Evolutionary conservation across 1,140 invertebrate species (phyloP).

Genomic region (Triops cancriformis): DNA sequence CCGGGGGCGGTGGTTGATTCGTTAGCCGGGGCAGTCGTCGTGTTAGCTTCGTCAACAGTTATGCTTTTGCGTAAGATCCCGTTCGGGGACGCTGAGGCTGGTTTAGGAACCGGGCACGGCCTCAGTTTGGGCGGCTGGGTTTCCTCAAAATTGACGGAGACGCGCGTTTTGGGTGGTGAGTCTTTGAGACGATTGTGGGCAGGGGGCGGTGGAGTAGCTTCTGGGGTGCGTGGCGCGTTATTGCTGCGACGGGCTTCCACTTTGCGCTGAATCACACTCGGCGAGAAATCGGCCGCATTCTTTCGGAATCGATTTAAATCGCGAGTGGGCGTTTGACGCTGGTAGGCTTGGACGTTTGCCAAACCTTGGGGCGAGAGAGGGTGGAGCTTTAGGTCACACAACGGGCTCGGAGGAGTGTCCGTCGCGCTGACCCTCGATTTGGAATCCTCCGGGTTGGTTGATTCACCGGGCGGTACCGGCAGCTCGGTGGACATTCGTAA

Average conservation of each 20-base stretch:
- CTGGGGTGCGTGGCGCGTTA: neutral
- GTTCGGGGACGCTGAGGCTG: conserved; percentile 19
- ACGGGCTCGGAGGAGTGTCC: conserved; percentile 17
- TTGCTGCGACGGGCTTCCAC: neutral
- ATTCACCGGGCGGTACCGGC: neutral
- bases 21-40: neutral
- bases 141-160: conserved; percentile 27
- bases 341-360: conserved; percentile 20
- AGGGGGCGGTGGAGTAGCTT: neutral
- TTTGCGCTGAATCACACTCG: neutral
- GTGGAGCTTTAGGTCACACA: conserved; percentile 21
- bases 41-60: conserved; percentile 8
- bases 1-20: neutral
- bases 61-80: conserved; percentile 25
- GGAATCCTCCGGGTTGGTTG: neutral
- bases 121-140: conserved; percentile 7
- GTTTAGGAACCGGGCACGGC: conserved; percentile 10
- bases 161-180: conserved; percentile 22
- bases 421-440: neutral
- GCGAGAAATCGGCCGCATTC: neutral
- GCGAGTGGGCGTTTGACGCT: conserved; percentile 15
- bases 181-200: conserved; percentile 12
- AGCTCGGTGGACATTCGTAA: conserved; percentile 28
- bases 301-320: neutral
- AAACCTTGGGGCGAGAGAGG: conserved; percentile 16